phyloP scores from a whole-genome alignment of 2,797 vertebrate genomes.

The Coregonus suidteri region DNA sequence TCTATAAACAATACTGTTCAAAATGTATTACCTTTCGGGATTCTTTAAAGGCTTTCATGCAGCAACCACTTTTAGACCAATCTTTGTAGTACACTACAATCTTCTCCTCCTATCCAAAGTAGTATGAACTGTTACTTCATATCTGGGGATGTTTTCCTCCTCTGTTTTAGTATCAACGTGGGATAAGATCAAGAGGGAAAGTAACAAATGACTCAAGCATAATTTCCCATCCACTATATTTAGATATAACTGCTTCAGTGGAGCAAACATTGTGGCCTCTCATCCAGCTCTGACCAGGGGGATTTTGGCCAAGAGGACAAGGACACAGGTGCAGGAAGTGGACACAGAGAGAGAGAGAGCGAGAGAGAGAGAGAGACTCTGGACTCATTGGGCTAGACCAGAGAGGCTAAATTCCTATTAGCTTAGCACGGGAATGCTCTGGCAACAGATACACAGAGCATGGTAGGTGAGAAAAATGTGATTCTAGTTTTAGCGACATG shows the following conservation, averaged over 20 bases:
- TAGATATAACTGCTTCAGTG: slow-evolving; percentile 10
- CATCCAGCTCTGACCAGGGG: slow-evolving; percentile 15
- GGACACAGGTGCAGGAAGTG: slow-evolving; percentile 68
- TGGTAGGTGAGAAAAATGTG: not conserved
- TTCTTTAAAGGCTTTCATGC: not conserved
- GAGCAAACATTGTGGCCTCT: slow-evolving; percentile 25
- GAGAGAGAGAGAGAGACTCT: not conserved
- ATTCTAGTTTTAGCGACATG: not conserved
- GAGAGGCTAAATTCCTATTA: slow-evolving; percentile 3
- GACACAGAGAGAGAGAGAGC: not conserved
- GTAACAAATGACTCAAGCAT: not conserved
- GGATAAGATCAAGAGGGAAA: not conserved
- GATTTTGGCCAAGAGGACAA: slow-evolving; percentile 50
- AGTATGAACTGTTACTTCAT: not conserved
- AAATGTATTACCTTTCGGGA: not conserved
- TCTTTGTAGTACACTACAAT: not conserved
- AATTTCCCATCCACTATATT: slow-evolving; percentile 7
- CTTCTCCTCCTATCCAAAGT: not conserved
- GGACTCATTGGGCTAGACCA: not conserved
- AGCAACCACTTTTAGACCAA: not conserved
- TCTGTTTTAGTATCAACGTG: not conserved
- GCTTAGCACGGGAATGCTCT: slow-evolving; percentile 13
- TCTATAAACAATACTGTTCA: not conserved
- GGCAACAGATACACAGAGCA: not conserved
- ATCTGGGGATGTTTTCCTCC: not conserved